These are phyloP conservation scores for Platerodrilus igneus DNA, from an alignment of 2,888 invertebrate species.

Conservation along the genomic window DNA sequence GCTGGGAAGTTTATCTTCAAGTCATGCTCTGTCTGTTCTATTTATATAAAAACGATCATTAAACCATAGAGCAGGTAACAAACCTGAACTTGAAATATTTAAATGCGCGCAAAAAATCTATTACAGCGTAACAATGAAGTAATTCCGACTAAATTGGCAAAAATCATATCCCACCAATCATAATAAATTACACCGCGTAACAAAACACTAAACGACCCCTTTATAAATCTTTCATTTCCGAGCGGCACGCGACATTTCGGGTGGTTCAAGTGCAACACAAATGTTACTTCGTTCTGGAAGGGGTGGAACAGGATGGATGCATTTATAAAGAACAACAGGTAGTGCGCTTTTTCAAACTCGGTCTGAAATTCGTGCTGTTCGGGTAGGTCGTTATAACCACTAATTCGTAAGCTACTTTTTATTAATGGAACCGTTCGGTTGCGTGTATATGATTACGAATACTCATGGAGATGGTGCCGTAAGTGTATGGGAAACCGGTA, in stretches of 20 bases:
- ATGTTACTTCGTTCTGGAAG: slow-evolving; percentile 31
- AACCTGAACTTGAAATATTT: too few relatives aligned
- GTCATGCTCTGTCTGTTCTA: too few relatives aligned
- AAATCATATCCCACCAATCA: too few relatives aligned
- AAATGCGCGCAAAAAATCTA: too few relatives aligned
- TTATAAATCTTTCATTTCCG: slow-evolving; percentile 33
- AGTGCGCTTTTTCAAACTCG: slow-evolving; percentile 27
- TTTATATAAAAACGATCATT: too few relatives aligned
- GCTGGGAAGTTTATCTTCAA: too few relatives aligned
- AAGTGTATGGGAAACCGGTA: slow-evolving; percentile 15
- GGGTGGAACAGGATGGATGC: slow-evolving; percentile 30
- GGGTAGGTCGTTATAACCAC: slow-evolving; percentile 16
- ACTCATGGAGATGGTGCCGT: slow-evolving; percentile 14
- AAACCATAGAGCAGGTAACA: too few relatives aligned
- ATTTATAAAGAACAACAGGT: slow-evolving; percentile 40
- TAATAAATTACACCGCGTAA: too few relatives aligned
- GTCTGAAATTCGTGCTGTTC: slow-evolving; percentile 23
- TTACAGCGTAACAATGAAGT: too few relatives aligned
- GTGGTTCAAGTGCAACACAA: slow-evolving; percentile 23
- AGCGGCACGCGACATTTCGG: slow-evolving; percentile 39
- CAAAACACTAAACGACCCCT: slow-evolving; percentile 16
- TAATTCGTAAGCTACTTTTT: slow-evolving; percentile 29
- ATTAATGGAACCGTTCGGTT: slow-evolving; percentile 37
- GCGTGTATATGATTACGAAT: slow-evolving; percentile 39
- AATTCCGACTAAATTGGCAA: too few relatives aligned